Conservation (phyloP, 1,140 invertebrate genomes). For the Goniozus legneri region DNA sequence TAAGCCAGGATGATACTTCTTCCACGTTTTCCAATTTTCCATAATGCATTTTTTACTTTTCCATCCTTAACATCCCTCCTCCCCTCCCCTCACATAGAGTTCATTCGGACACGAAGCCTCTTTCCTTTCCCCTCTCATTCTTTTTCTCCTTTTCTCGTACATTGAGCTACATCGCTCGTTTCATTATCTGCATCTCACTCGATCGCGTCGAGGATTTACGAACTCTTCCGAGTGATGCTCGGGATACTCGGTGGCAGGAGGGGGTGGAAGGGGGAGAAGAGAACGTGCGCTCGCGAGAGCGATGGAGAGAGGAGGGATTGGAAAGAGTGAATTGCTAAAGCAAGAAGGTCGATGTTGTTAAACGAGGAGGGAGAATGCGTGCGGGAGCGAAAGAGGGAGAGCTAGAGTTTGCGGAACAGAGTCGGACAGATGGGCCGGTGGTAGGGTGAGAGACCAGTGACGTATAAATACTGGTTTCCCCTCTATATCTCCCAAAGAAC, state of each 20-base stretch:
- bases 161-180: not conserved
- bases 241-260: not conserved
- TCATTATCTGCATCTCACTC: constrained; percentile 7
- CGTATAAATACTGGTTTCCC: not conserved
- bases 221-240: constrained; percentile 19
- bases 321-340: not conserved
- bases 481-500: too few species aligned
- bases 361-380: not conserved
- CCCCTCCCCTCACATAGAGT: not conserved
- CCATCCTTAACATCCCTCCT: too few species aligned
- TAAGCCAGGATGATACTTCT: too few species aligned
- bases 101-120: too few species aligned
- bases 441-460: constrained; percentile 9
- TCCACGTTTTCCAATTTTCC: too few species aligned
- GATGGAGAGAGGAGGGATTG: constrained; percentile 3
- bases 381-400: constrained; percentile 11
- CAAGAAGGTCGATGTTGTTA: not conserved
- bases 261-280: constrained; percentile 10
- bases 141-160: not conserved
- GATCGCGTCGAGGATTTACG: constrained; percentile 32
- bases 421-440: constrained; percentile 14
- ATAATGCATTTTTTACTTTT: not conserved
- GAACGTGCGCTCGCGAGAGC: constrained; percentile 10
- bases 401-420: constrained; percentile 14
- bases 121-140: not conserved